A percentile compares a stretch with the other conserved stretches of the same genome.
phyloP scores from a whole-genome alignment of 2,888 invertebrate species.

The Trypoxylon attenuatum region DNA sequence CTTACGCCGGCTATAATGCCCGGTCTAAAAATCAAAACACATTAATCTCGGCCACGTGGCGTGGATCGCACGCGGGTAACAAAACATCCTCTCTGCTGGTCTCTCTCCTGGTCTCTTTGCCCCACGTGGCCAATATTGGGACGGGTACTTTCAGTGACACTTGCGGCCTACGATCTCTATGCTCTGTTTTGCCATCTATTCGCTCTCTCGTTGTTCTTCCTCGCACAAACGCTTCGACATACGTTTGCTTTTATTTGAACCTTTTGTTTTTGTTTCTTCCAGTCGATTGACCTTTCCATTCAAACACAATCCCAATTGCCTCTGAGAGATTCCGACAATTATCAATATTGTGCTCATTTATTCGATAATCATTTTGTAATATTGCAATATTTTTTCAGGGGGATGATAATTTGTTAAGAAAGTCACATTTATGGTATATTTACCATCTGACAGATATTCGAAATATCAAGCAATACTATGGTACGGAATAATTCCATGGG shows the following conservation, averaged over 20 bases:
- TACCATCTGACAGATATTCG: too few species aligned
- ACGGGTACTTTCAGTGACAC: constrained; percentile 27
- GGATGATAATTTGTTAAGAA: too few species aligned
- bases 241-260: too few species aligned
- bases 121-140: constrained; percentile 11
- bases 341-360: too few species aligned
- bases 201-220: constrained; percentile 7
- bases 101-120: constrained; percentile 39
- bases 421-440: too few species aligned
- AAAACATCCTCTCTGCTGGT: constrained; percentile 42
- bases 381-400: too few species aligned
- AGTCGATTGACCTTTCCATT: too few species aligned
- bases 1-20: constrained; percentile 65
- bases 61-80: constrained; percentile 69
- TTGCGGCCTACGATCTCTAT: constrained; percentile 26
- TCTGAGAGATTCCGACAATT: too few species aligned
- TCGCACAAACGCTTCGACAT: background rate
- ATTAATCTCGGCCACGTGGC: constrained; percentile 74
- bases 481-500: background rate
- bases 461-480: too few species aligned
- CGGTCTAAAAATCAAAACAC: constrained; percentile 75
- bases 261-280: too few species aligned
- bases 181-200: constrained; percentile 20
- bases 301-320: too few species aligned
- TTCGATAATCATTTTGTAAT: too few species aligned